Evolutionary conservation across 2,797 vertebrate species (phyloP).

Genomic region (Hybognathus amarus): DNA sequence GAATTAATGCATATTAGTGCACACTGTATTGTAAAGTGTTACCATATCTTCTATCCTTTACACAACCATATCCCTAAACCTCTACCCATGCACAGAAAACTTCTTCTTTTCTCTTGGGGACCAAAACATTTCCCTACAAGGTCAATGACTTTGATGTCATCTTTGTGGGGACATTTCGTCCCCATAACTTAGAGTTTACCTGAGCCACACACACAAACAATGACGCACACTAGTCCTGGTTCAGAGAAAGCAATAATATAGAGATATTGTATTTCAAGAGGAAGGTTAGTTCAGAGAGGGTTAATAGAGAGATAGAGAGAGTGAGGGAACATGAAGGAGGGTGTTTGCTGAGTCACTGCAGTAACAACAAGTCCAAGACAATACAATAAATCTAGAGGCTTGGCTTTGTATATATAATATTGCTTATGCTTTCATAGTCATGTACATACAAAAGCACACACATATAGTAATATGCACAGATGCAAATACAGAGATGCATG

Average conservation of each 20-base stretch:
- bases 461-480: conserved; percentile 34
- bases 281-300: conserved; percentile 12
- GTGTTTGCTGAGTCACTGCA: conserved; percentile 54
- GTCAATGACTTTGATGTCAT: no score
- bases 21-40: no score
- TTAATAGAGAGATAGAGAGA: not conserved
- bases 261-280: not conserved
- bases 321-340: not conserved
- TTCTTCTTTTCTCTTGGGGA: no score
- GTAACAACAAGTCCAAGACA: conserved; percentile 10
- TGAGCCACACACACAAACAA: conserved; percentile 31
- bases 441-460: conserved; percentile 30
- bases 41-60: no score
- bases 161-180: no score
- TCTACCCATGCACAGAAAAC: no score
- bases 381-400: conserved; percentile 10
- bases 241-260: not conserved
- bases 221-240: conserved; percentile 34
- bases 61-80: no score
- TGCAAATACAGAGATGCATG: not conserved
- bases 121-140: no score
- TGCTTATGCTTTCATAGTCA: not conserved
- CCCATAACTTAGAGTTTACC: no score
- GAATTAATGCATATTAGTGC: no score
- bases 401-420: not conserved